phyloP scores from a whole-genome alignment of 2,797 vertebrate genomes.

The Eutrigla gurnardus region DNA sequence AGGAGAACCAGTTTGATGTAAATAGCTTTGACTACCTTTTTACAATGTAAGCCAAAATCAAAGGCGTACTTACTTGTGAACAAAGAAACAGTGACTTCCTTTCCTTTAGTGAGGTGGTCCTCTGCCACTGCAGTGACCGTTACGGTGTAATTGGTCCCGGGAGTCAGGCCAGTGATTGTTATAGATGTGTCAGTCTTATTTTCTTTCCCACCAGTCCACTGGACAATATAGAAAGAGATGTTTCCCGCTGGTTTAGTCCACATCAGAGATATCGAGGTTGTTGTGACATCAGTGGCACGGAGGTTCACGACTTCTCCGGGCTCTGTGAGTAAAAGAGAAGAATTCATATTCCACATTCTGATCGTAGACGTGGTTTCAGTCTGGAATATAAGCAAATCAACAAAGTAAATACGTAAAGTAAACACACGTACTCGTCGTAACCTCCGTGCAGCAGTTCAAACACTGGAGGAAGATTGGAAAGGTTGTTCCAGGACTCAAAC shows the following conservation, averaged over 20 bases:
- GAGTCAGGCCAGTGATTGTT: slow-evolving; percentile 19
- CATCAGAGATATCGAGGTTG: slow-evolving; percentile 29
- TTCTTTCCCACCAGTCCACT: slow-evolving; percentile 21
- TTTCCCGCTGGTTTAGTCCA: slow-evolving; percentile 49
- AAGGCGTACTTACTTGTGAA: slow-evolving; percentile 50
- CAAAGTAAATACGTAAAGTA: neutral
- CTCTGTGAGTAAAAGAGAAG: slow-evolving; percentile 28
- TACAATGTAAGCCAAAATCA: neutral
- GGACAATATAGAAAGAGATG: slow-evolving; percentile 38
- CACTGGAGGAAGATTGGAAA: slow-evolving; percentile 19
- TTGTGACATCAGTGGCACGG: neutral
- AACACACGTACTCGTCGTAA: slow-evolving; percentile 62
- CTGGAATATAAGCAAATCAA: neutral
- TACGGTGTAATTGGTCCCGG: slow-evolving; percentile 9
- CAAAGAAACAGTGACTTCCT: accelerated
- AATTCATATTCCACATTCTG: neutral
- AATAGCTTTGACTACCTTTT: neutral
- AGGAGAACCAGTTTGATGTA: neutral
- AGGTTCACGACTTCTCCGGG: slow-evolving; percentile 24
- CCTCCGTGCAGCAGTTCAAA: neutral
- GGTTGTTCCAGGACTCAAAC: slow-evolving; percentile 41
- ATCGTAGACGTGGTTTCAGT: too few relatives aligned
- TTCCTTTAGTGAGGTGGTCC: slow-evolving; percentile 13
- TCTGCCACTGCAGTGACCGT: slow-evolving; percentile 39
- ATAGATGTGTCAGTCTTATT: accelerated